Conservation (phyloP, 1,140 invertebrate species). For the Fopius arisanus region DNA sequence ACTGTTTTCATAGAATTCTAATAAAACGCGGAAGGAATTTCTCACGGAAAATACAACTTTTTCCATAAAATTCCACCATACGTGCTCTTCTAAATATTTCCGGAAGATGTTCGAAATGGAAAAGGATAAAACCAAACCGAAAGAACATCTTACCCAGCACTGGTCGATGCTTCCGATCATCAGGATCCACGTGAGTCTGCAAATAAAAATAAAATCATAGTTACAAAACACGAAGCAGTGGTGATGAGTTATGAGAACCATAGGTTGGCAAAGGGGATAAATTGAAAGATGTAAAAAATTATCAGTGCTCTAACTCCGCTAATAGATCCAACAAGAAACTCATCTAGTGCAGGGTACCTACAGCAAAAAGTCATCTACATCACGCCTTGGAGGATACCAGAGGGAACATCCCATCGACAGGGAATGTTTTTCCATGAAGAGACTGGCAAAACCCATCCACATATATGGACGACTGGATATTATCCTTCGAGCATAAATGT, state of each 20-base stretch:
- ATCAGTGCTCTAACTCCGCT: background rate
- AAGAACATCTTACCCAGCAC: conserved; percentile 48
- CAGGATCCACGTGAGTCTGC: conserved; percentile 55
- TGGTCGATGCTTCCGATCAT: conserved; percentile 40
- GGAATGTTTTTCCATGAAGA: background rate
- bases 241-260: background rate
- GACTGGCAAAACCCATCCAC: background rate
- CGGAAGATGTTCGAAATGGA: too few relatives aligned
- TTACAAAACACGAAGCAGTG: conserved; percentile 3
- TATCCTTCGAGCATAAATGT: background rate
- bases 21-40: too few relatives aligned
- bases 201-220: conserved; percentile 43
- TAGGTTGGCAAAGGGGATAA: background rate
- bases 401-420: background rate
- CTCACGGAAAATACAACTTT: too few relatives aligned
- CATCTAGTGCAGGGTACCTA: background rate
- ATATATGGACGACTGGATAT: background rate
- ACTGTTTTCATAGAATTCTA: too few relatives aligned
- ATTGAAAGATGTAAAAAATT: background rate
- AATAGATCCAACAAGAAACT: background rate
- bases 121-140: background rate
- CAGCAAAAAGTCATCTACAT: background rate
- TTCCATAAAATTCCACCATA: too few relatives aligned
- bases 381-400: background rate
- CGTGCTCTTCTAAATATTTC: too few relatives aligned